A percentile compares a stretch with the other conserved stretches of the same genome.
phyloP scores from a whole-genome alignment of 1,140 invertebrate species.

The Lordiphosa collinella region DNA sequence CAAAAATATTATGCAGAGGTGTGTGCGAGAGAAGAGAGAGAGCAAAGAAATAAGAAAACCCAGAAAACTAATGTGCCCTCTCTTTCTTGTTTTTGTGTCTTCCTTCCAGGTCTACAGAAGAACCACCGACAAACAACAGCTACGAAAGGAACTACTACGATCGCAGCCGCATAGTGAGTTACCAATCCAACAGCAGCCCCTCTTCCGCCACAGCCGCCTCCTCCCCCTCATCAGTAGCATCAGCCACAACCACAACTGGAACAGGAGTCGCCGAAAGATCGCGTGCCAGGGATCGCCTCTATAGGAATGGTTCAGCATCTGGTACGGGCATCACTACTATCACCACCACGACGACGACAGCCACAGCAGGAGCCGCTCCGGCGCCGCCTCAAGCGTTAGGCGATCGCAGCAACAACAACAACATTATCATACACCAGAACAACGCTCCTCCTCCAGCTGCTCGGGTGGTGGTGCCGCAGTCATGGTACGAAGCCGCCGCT shows the following conservation, averaged over 20 bases:
- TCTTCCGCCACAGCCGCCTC: slow-evolving; percentile 18
- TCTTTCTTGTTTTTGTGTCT: slow-evolving; percentile 7
- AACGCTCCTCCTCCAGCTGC: slow-evolving; percentile 38
- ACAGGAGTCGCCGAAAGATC: slow-evolving; percentile 47
- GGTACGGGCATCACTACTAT: slow-evolving; percentile 39
- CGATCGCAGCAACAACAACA: slow-evolving; percentile 69
- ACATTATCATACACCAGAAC: slow-evolving; percentile 63
- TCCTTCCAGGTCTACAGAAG: slow-evolving; percentile 80
- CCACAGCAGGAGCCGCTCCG: slow-evolving; percentile 20
- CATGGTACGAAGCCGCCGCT: slow-evolving; percentile 79
- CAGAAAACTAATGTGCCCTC: slow-evolving; percentile 5
- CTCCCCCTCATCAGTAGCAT: slow-evolving; percentile 12
- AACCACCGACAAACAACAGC: slow-evolving; percentile 79
- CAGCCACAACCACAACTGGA: slow-evolving; percentile 8
- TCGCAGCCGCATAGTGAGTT: slow-evolving; percentile 72
- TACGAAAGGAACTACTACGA: slow-evolving; percentile 81
- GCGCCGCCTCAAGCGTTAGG: slow-evolving; percentile 56
- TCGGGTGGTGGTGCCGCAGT: slow-evolving; percentile 57
- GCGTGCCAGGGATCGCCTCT: slow-evolving; percentile 59
- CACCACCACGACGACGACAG: slow-evolving; percentile 44
- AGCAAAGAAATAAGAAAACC: slow-evolving; percentile 1
- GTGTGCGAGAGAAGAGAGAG: slow-evolving; percentile 2
- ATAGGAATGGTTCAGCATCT: slow-evolving; percentile 68
- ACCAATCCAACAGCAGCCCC: slow-evolving; percentile 48
- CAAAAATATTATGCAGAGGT: slow-evolving; percentile 65